Conservation (phyloP, 2,797 vertebrate genomes). For the Poecilia picta region DNA sequence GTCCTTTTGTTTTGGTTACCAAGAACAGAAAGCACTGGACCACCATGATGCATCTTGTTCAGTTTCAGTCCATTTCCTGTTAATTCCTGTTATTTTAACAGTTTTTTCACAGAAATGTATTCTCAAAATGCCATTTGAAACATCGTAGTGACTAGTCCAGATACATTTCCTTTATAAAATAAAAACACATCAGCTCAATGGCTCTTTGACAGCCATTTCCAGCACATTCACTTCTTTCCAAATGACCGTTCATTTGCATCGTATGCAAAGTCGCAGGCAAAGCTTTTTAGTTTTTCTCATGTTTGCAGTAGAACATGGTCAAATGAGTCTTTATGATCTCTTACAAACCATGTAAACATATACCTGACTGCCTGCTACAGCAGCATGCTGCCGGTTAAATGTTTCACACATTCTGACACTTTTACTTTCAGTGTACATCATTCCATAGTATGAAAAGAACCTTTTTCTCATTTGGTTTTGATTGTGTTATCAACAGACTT, state of each 20-base stretch:
- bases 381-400: neutral
- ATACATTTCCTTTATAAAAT: neutral
- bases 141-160: neutral
- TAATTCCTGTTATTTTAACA: neutral
- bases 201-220: slow-evolving; percentile 3
- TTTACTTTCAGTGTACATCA: neutral
- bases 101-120: neutral
- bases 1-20: neutral
- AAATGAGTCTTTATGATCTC: slow-evolving; percentile 18
- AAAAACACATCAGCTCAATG: neutral
- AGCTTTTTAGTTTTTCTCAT: slow-evolving; percentile 35
- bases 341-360: neutral
- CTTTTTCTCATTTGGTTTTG: slow-evolving; percentile 22
- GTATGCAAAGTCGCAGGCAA: slow-evolving; percentile 60
- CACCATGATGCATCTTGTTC: neutral
- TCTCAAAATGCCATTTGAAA: neutral
- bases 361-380: neutral
- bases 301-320: slow-evolving; percentile 1
- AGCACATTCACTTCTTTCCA: slow-evolving; percentile 8
- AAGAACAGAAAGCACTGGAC: neutral
- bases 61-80: neutral
- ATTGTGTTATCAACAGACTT: slow-evolving; percentile 21
- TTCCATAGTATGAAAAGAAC: neutral
- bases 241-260: slow-evolving; percentile 46
- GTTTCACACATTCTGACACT: slow-evolving; percentile 2